phyloP scores from a whole-genome alignment of 1,140 invertebrate genomes.

The Drosophila sp. region DNA sequence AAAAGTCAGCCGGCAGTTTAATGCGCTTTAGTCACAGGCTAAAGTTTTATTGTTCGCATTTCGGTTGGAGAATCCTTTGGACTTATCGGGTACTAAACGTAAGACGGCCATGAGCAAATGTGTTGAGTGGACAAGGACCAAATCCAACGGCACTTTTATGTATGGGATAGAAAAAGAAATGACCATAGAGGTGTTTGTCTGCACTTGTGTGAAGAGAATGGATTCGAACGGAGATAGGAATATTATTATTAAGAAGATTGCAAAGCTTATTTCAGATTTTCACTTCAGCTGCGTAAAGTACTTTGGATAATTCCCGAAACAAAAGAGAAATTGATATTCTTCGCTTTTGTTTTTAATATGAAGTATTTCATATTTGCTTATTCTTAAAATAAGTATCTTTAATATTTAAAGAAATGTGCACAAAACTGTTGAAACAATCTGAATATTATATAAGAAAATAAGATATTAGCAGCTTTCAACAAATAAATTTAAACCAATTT shows the following conservation, averaged over 20 bases:
- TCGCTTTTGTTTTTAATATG: too few species aligned
- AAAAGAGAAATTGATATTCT: background rate
- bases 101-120: slow-evolving; percentile 6
- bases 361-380: too few species aligned
- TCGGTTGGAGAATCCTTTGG: slow-evolving; percentile 28
- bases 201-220: slow-evolving; percentile 13
- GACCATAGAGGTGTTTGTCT: slow-evolving; percentile 9
- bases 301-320: background rate
- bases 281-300: background rate
- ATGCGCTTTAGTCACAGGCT: slow-evolving; percentile 51
- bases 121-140: slow-evolving; percentile 18
- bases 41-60: slow-evolving; percentile 52
- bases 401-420: too few species aligned
- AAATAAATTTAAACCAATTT: too few species aligned
- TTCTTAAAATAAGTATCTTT: too few species aligned
- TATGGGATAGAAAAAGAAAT: slow-evolving; percentile 22
- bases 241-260: slow-evolving; percentile 7
- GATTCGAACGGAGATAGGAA: background rate
- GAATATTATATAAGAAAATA: too few species aligned
- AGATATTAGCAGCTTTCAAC: too few species aligned
- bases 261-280: slow-evolving; percentile 6
- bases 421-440: too few species aligned
- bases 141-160: slow-evolving; percentile 26
- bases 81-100: slow-evolving; percentile 61
- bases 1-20: slow-evolving; percentile 35